These are phyloP conservation scores for Monomorium pharaonis DNA, from an alignment of 1,140 invertebrate species.

Conservation along the genomic window DNA sequence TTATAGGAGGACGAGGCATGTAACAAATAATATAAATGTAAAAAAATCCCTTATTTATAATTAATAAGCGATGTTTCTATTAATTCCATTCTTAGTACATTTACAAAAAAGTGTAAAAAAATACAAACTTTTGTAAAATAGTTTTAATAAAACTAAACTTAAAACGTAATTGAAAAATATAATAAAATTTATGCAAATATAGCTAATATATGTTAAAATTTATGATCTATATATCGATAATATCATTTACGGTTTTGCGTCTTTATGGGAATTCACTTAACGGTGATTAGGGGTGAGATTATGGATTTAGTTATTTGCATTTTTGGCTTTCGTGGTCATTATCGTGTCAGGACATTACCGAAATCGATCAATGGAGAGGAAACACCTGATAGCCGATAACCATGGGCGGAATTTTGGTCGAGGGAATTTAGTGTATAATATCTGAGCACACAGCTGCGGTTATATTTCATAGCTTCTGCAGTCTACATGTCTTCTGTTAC, in stretches of 20 bases:
- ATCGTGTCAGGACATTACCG: slow-evolving; percentile 50
- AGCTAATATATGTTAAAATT: neutral
- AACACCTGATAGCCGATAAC: slow-evolving; percentile 54
- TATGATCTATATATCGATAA: neutral
- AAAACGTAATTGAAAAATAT: neutral
- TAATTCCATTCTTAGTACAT: neutral
- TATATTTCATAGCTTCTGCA: slow-evolving; percentile 28
- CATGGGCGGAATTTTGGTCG: slow-evolving; percentile 33
- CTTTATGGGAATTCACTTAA: neutral
- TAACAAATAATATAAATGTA: neutral
- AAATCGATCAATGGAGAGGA: slow-evolving; percentile 62
- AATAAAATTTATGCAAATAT: neutral
- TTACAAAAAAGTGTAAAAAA: neutral
- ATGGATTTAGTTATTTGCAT: slow-evolving; percentile 7
- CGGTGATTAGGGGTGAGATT: neutral
- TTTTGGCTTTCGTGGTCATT: slow-evolving; percentile 37
- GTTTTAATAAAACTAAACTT: neutral
- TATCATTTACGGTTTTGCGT: neutral
- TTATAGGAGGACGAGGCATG: neutral
- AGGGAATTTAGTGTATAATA: slow-evolving; percentile 52
- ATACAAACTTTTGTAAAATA: neutral
- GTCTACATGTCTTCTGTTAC: slow-evolving; percentile 22
- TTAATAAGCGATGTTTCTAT: neutral
- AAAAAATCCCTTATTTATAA: neutral
- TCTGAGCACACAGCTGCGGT: slow-evolving; percentile 18